Evolutionary conservation across 2,113 vertebrate genomes (phyloP), one percentile per base, ranked within the genome.

Genomic region (Recurvirostra avosetta): DNA sequence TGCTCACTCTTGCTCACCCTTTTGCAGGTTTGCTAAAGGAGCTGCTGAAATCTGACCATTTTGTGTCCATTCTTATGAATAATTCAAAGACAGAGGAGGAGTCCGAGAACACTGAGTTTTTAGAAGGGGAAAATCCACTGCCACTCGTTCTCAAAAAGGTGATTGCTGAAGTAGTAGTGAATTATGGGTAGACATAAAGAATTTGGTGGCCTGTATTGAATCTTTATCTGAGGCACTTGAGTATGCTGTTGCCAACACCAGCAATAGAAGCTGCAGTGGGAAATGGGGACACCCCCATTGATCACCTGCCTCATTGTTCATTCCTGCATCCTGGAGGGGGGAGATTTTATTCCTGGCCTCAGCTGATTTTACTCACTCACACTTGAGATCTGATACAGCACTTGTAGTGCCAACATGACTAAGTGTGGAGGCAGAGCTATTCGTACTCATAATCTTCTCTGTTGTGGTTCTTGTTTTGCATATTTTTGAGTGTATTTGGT

Each of bases 111-210:
- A 76, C 83, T 8, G 75, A 96, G 12, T 29, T 90, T 21, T 80
- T 94, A 59, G 90, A 95, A 68, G 94, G 96, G 91, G 98, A 98
- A 91, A 97, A 97, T 96, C 98, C 98, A 73, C 96, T 99, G 90
- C 99, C 99, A 66, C 98, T 99, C 95, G 95, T 99, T 86, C 98
- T 99, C 90, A 99, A 99, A 98, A 99, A 99, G 99, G 99, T 99
- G 96, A 86, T 84, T 91, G 38, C 38, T 81, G 62, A 83, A 92
- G 65, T 43, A 45, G 26, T 79, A 45, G n/a, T 72, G 30, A 85
- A 26, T 81, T 93, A 26, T 40, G 20, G 2, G 30, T 62, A 62
- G 53, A 56, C 0, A 0, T 59, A 65, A 82, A 83, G 45, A 89
- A 61, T 71, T 88, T 91, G n/a, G 14, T 90, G 82, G 9, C 34